Percentiles rank a stretch among this genome's conserved stretches.
These are phyloP conservation scores for Fragum whitleyi DNA, from an alignment of 2,888 invertebrate genomes.

Conservation along the genomic window DNA sequence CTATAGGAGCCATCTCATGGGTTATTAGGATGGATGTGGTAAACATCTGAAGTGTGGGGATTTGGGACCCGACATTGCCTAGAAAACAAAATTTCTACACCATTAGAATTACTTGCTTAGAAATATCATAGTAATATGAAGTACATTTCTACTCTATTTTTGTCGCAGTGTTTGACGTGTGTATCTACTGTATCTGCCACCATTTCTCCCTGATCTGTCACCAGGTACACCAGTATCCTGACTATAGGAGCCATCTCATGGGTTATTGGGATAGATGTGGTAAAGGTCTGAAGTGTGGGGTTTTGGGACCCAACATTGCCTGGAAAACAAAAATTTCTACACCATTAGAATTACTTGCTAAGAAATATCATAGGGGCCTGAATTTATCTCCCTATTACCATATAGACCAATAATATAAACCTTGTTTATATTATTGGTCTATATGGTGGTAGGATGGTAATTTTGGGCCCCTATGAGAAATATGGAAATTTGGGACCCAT, in stretches of 20 bases:
- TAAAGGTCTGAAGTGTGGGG: background rate
- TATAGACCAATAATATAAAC: conserved; percentile 87
- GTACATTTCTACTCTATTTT: conserved; percentile 86
- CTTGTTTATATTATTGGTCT: conserved; percentile 78
- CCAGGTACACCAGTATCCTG: conserved; percentile 87
- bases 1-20: conserved; percentile 77
- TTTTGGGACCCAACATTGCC: conserved; percentile 43
- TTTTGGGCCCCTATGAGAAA: background rate
- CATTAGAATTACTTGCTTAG: too few species aligned
- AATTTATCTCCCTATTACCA: too few species aligned
- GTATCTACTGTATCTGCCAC: conserved; percentile 88
- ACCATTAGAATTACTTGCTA: too few species aligned
- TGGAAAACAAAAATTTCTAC: too few species aligned
- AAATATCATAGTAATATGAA: too few species aligned
- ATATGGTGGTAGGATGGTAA: conserved; percentile 26
- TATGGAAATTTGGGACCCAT: too few species aligned
- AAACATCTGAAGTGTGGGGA: background rate
- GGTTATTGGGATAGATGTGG: conserved; percentile 16
- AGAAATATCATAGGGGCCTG: too few species aligned
- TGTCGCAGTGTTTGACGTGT: conserved; percentile 87
- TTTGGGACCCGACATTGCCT: too few species aligned
- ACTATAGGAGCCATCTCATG: conserved; percentile 79
- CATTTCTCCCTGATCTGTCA: conserved; percentile 87
- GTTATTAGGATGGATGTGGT: conserved; percentile 10
- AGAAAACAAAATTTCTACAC: too few species aligned